phyloP scores from a whole-genome alignment of 2,888 invertebrate genomes.

The Cetonia aurata region DNA sequence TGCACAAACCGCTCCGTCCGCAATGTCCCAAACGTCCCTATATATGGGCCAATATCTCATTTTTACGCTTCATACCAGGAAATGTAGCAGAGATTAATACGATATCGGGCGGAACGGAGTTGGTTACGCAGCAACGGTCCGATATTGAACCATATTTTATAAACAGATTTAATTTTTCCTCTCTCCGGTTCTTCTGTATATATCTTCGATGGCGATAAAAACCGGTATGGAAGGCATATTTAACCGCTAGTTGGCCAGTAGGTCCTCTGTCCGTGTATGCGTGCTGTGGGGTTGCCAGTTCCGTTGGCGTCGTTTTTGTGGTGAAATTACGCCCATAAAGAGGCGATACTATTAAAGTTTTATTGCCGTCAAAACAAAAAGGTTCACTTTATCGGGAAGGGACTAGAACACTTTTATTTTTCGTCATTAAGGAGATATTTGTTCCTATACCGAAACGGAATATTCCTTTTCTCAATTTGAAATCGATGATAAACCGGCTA shows the following conservation, averaged over 20 bases:
- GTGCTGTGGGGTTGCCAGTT: background rate
- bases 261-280: background rate
- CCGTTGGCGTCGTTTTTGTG: no score
- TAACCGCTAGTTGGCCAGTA: background rate
- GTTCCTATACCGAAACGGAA: no score
- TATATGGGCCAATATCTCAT: conserved; percentile 51
- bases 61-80: conserved; percentile 59
- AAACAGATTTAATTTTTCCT: conserved; percentile 43
- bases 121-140: conserved; percentile 21
- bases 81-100: conserved; percentile 60
- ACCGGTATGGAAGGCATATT: conserved; percentile 20
- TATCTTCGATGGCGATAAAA: conserved; percentile 19
- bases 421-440: no score
- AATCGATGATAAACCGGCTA: no score
- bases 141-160: conserved; percentile 48
- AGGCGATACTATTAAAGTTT: no score
- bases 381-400: no score
- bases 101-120: conserved; percentile 52
- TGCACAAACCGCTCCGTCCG: no score
- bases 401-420: no score
- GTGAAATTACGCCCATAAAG: no score
- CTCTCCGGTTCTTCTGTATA: conserved; percentile 14
- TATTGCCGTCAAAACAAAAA: no score
- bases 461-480: no score
- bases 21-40: conserved; percentile 43